Evolutionary conservation across 2,888 invertebrate genomes (phyloP), one percentile per base, ranked within the genome.

Genomic region (Cosmia trapezina): DNA sequence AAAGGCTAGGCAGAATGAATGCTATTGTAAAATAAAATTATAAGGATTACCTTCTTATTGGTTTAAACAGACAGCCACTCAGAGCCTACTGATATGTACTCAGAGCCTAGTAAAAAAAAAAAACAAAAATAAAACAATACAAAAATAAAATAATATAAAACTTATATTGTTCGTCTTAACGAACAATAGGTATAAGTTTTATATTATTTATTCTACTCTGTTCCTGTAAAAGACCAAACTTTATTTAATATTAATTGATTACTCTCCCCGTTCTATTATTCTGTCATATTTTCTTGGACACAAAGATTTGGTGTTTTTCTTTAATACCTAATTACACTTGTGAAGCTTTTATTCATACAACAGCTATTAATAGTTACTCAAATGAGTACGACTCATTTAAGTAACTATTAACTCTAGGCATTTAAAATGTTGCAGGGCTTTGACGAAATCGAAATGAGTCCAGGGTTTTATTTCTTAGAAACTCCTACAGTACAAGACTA

Each of bases 241-340:
- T n/a, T n/a, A n/a, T n/a, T n/a, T n/a, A n/a, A n/a, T n/a, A n/a
- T n/a, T n/a, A n/a, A n/a, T n/a, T n/a, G n/a, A n/a, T n/a, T n/a
- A n/a, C n/a, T n/a, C n/a, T n/a, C 41, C 22, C 12, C 14, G 3
- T 11, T 60, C n/a, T 33, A 9, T 64, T 63, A 41, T 77, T 64
- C 33, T 19, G 17, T 14, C 12, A 53, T 59, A 22, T 64, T 57
- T 22, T 22, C 2, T 45, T 43, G 19, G 47, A n/a, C 43, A 54
- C 59, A 78, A 63, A 60, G 8, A 54, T 28, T 19, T 57, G 1
- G 1, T 37, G 9, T n/a, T 65, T 64, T 37, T 37, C 33, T 43
- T 43, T 61, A 37, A 37, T 37, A 4, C 2, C 19, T 37, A 49
- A 66, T 51, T 56, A 28, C 54, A 43, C 43, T 61, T 49, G n/a